Conservation (phyloP, 2,888 invertebrate genomes). For the Nomada hirtipes region DNA sequence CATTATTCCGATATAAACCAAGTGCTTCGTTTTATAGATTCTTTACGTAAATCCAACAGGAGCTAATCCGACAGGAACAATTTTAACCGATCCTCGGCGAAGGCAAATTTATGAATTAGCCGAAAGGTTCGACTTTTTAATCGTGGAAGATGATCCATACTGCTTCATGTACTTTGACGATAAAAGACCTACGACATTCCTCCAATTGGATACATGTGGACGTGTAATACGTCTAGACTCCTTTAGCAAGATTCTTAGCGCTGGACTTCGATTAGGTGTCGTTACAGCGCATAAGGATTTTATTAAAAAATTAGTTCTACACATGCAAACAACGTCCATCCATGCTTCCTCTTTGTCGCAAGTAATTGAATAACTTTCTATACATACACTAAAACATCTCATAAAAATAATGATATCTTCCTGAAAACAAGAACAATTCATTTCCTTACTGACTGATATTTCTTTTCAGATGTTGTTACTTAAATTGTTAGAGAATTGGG, state of each 20-base stretch:
- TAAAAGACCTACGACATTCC: slow-evolving; percentile 87
- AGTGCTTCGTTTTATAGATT: slow-evolving; percentile 83
- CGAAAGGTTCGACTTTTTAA: slow-evolving; percentile 90
- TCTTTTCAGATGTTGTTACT: slow-evolving; percentile 85
- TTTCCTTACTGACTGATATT: background rate
- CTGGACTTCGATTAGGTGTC: slow-evolving; percentile 90
- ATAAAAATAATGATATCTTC: background rate
- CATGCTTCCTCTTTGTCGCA: slow-evolving; percentile 88
- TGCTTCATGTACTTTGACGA: slow-evolving; percentile 90
- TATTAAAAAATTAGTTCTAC: slow-evolving; percentile 87
- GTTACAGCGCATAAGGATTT: slow-evolving; percentile 89
- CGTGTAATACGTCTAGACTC: slow-evolving; percentile 92
- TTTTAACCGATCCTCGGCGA: slow-evolving; percentile 87
- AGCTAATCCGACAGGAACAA: slow-evolving; percentile 91
- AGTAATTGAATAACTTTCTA: slow-evolving; percentile 81
- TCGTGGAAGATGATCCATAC: slow-evolving; percentile 93
- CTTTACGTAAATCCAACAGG: slow-evolving; percentile 92
- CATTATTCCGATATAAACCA: background rate
- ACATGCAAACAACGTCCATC: slow-evolving; percentile 88
- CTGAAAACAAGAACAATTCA: background rate
- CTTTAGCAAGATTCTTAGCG: slow-evolving; percentile 90
- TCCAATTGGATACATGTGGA: slow-evolving; percentile 90
- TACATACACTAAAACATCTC: background rate
- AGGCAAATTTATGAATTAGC: slow-evolving; percentile 89
- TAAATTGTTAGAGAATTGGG: slow-evolving; percentile 86